Evolutionary conservation across 30 jellyfish, hydroid and myxozoan genomes (phyloP).

Genomic region (Pelagia noctiluca): DNA sequence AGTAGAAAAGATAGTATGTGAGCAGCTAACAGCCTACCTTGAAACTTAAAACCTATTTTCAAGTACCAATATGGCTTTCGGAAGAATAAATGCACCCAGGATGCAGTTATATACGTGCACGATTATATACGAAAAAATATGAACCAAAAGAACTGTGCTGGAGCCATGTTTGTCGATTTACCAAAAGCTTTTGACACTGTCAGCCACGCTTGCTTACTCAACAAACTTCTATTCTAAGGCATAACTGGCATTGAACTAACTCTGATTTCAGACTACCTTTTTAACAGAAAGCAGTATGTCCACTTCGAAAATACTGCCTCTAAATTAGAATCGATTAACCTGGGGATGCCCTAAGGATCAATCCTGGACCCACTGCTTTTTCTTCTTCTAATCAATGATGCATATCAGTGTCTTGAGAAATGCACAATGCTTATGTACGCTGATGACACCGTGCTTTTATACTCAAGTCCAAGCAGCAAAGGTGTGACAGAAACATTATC

Average conservation of each 20-base stretch:
- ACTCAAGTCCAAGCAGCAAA: constrained; percentile 13
- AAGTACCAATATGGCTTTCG: constrained; percentile 36
- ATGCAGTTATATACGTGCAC: constrained; percentile 41
- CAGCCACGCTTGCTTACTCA: constrained; percentile 52
- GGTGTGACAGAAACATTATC: constrained; percentile 16
- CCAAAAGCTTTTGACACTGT: constrained; percentile 41
- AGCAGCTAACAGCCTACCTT: constrained; percentile 9
- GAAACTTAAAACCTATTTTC: constrained; percentile 16
- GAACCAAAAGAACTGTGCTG: constrained; percentile 17
- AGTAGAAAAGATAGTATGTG: constrained; percentile 15
- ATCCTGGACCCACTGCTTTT: constrained; percentile 57
- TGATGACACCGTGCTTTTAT: constrained; percentile 52
- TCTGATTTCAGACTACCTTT: constrained; percentile 45
- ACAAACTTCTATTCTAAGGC: constrained; percentile 43
- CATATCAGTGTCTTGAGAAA: constrained; percentile 45
- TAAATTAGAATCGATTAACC: neutral
- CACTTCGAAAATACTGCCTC: constrained; percentile 27
- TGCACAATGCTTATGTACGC: constrained; percentile 64
- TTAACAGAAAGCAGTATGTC: constrained; percentile 47
- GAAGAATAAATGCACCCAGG: constrained; percentile 34
- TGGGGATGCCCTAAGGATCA: constrained; percentile 57
- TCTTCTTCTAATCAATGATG: constrained; percentile 50
- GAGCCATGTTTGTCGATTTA: constrained; percentile 25
- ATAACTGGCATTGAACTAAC: constrained; percentile 37
- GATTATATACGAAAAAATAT: constrained; percentile 39